These are phyloP conservation scores for Allobates femoralis DNA, from an alignment of 2,797 vertebrate species.

Conservation along the genomic window DNA sequence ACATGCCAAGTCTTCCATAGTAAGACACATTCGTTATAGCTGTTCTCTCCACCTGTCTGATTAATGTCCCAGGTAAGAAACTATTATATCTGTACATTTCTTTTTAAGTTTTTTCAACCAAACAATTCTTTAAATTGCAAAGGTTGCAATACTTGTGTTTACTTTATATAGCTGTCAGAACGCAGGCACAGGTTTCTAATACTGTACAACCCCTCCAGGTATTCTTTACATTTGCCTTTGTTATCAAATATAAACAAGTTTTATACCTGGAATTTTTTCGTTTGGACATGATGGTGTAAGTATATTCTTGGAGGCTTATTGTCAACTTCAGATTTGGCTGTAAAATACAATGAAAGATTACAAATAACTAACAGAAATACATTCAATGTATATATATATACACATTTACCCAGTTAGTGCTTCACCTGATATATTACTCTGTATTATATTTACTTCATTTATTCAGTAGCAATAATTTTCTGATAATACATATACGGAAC, in stretches of 20 bases:
- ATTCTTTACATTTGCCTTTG: neutral
- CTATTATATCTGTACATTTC: too few species aligned
- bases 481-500: too few species aligned
- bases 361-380: neutral
- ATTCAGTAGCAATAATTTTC: neutral
- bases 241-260: neutral
- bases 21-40: neutral
- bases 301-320: constrained; percentile 12
- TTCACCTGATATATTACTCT: neutral
- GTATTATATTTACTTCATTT: neutral
- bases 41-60: too few species aligned
- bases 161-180: neutral
- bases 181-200: neutral
- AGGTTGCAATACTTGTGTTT: too few species aligned
- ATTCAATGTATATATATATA: neutral
- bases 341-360: neutral
- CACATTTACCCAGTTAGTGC: neutral
- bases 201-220: neutral
- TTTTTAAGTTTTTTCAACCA: too few species aligned
- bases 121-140: too few species aligned
- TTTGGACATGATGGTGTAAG: constrained; percentile 1
- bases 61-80: too few species aligned
- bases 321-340: constrained; percentile 28
- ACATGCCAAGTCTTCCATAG: neutral
- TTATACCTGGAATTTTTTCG: constrained; percentile 21